Evolutionary conservation across 2,888 invertebrate species (phyloP).

Genomic region (Lasioglossum figueresi): DNA sequence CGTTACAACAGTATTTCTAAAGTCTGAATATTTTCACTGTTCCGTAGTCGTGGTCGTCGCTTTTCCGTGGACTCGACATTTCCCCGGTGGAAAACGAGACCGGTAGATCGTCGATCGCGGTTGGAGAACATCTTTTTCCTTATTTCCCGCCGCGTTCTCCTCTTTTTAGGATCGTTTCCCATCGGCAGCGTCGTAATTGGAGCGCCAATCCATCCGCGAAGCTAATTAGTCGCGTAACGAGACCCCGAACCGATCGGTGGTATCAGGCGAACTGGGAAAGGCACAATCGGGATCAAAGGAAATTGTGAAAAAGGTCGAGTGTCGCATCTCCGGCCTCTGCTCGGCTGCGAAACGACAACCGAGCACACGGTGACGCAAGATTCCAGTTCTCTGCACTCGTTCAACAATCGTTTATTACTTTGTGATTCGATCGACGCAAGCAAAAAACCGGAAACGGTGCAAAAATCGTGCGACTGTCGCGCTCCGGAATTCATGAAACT

Average conservation of each 20-base stretch:
- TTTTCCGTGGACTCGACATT: neutral
- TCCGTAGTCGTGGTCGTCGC: neutral
- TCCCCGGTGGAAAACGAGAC: constrained; percentile 5
- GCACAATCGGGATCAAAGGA: neutral
- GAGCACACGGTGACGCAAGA: neutral
- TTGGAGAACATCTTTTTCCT: constrained; percentile 10
- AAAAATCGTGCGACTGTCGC: neutral
- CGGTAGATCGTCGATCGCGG: constrained; percentile 27
- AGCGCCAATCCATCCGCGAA: constrained; percentile 27
- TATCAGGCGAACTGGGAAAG: neutral
- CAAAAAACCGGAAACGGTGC: neutral
- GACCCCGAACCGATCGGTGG: constrained; percentile 11
- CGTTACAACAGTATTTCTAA: too few species aligned
- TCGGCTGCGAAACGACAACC: neutral
- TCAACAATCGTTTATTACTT: constrained; percentile 5
- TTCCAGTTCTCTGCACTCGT: neutral
- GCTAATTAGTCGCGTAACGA: constrained; percentile 51
- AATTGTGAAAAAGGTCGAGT: constrained; percentile 10
- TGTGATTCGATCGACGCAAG: neutral
- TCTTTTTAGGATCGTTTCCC: constrained; percentile 1
- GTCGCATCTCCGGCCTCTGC: neutral
- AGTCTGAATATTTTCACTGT: too few species aligned
- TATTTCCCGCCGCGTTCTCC: neutral
- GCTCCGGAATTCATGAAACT: neutral
- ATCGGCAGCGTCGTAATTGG: constrained; percentile 41